Base-by-base conservation (phyloP, 2,797 vertebrate genomes). In the Alcedo atthis region DNA sequence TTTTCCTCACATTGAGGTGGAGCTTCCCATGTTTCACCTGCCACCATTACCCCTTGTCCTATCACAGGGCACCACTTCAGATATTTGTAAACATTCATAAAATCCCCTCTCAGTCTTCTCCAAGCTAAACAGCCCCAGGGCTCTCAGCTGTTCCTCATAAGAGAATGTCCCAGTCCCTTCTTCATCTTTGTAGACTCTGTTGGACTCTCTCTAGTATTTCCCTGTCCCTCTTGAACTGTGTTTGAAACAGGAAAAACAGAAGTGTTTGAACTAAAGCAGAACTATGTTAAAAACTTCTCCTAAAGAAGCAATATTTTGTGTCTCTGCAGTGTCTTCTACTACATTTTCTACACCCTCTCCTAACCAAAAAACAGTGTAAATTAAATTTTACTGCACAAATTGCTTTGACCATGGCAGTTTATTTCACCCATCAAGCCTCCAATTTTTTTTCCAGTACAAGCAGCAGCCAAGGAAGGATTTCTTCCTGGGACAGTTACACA, bases 241-340 rank as follows among this genome's bases (percentile, higher is more conserved):
- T 12, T 1, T 0, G 53, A 82, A 67, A 66, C 30, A 28, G 8
- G 2, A 55, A 40, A 24, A 45, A 37, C 30, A 8, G 0, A 40
- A 42, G 5, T 11, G 26, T 81, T 81, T 43, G 35, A 67, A 58
- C 26, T 53, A 32, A 77, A 68, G 37, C 26, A 75, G 73, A 64
- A 64, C 28, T 64, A 33, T 4, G 10, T n/a, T 59, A 45, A 45
- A 78, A 75, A 62, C 1, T 1, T 71, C 26, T 84, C 59, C 30
- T 37, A 66, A 66, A 75, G 17, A 5, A 80, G 53, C n/a, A 79
- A 12, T 33, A 68, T 40, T 68, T 30, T 8, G 15, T 59, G 35
- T 12, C 15, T 22, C 35, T 42, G 15, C 35, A 51, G 43, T 5
- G 20, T 84, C 67, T 61, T 81, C 67, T 69, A 45, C 11, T 24